phyloP scores from a whole-genome alignment of 1,140 invertebrate species.

The Drusus annulatus region DNA sequence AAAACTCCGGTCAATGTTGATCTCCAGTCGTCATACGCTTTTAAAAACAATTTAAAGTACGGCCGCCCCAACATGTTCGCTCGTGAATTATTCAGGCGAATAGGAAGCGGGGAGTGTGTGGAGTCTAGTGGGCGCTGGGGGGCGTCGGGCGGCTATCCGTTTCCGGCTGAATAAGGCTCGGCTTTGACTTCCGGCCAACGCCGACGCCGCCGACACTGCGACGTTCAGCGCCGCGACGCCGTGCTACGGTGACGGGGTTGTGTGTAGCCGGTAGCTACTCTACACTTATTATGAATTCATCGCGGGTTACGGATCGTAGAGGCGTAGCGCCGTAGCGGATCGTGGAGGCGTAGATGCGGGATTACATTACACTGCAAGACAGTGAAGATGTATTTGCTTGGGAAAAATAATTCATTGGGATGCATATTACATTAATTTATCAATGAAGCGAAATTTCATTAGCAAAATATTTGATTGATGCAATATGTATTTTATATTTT shows the following conservation, averaged over 20 bases:
- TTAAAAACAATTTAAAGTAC: constrained; percentile 37
- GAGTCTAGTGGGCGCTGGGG: not conserved
- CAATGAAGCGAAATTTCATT: too few relatives aligned
- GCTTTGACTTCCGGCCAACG: constrained; percentile 16
- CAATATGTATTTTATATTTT: too few relatives aligned
- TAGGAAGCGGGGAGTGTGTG: constrained; percentile 30
- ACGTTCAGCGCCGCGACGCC: not conserved
- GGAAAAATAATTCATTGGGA: too few relatives aligned
- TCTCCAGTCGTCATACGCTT: not conserved
- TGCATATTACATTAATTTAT: too few relatives aligned
- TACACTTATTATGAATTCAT: not conserved
- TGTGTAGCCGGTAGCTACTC: too few relatives aligned
- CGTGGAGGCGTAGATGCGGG: too few relatives aligned
- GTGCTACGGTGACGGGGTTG: not conserved
- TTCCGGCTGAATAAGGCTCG: constrained; percentile 37
- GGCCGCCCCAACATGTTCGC: constrained; percentile 14
- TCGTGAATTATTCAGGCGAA: constrained; percentile 19
- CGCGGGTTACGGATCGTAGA: not conserved
- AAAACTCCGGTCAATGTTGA: too few relatives aligned
- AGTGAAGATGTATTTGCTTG: too few relatives aligned
- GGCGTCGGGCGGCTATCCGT: constrained; percentile 10
- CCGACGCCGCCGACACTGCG: not conserved
- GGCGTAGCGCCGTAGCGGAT: not conserved
- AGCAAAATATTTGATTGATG: too few relatives aligned
- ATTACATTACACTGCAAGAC: too few relatives aligned